A percentile compares a stretch with the other conserved stretches of the same genome.
These are phyloP conservation scores for Garrulus glandarius DNA, from an alignment of 2,797 vertebrate genomes.

Conservation along the genomic window DNA sequence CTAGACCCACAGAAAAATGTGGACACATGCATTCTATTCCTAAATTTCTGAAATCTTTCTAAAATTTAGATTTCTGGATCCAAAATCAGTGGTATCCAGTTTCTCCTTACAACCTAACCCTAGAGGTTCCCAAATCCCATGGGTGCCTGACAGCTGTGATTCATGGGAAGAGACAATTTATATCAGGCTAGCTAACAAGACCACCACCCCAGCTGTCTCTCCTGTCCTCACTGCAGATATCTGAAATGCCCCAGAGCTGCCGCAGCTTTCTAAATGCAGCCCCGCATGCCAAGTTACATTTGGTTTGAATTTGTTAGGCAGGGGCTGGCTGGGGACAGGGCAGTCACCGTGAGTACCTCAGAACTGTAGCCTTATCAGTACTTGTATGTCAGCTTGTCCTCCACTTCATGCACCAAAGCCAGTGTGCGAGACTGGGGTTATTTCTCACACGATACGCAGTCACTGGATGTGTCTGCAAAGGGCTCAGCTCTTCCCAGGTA, in stretches of 20 bases:
- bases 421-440: background rate
- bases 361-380: background rate
- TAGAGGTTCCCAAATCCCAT: background rate
- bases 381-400: rapidly evolving
- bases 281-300: background rate
- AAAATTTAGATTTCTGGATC: background rate
- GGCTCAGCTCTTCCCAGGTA: background rate
- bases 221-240: background rate
- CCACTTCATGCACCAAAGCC: background rate
- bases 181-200: background rate
- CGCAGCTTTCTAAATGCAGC: background rate
- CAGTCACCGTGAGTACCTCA: background rate
- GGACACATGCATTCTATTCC: background rate
- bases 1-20: background rate
- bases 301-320: background rate
- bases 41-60: background rate
- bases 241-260: background rate
- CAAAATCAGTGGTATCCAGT: background rate
- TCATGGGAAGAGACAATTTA: background rate
- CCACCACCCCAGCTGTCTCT: background rate
- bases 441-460: rapidly evolving
- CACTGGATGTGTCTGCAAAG: background rate
- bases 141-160: background rate
- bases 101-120: background rate
- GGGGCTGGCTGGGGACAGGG: background rate